phyloP scores from a whole-genome alignment of 2,113 vertebrate genomes.

The Cebidichthys violaceus region DNA sequence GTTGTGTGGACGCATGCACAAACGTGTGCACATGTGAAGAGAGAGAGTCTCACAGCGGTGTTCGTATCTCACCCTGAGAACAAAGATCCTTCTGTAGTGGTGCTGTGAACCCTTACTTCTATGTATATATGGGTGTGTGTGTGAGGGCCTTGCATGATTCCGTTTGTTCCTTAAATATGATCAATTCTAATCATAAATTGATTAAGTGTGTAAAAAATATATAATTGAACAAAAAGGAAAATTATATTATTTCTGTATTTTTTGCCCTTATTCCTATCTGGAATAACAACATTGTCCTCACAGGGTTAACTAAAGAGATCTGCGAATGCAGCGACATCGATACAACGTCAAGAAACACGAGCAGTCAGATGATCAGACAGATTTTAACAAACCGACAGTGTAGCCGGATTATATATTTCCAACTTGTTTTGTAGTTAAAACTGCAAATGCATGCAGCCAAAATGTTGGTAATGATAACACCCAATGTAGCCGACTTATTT shows the following conservation, averaged over 20 bases:
- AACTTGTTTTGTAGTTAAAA: background rate
- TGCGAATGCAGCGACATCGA: background rate
- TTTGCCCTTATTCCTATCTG: background rate
- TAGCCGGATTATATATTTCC: background rate
- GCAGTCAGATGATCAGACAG: background rate
- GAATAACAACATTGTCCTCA: background rate
- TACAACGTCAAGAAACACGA: background rate
- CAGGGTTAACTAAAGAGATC: background rate
- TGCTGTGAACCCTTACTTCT: constrained; percentile 63
- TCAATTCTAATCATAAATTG: constrained; percentile 7
- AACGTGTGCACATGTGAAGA: constrained; percentile 53
- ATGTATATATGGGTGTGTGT: constrained; percentile 8
- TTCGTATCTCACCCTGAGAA: constrained; percentile 71
- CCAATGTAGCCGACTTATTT: background rate
- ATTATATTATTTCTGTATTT: background rate
- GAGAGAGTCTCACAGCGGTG: constrained; percentile 55
- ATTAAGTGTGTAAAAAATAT: background rate
- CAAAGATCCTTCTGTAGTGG: constrained; percentile 78
- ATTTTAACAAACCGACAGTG: background rate
- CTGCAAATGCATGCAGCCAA: background rate
- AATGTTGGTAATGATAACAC: background rate
- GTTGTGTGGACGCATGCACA: constrained; percentile 27
- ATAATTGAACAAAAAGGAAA: background rate
- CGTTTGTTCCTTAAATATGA: constrained; percentile 28
- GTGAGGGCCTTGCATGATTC: constrained; percentile 25